Conservation (phyloP, 2,888 invertebrate species). For the Actias luna region DNA sequence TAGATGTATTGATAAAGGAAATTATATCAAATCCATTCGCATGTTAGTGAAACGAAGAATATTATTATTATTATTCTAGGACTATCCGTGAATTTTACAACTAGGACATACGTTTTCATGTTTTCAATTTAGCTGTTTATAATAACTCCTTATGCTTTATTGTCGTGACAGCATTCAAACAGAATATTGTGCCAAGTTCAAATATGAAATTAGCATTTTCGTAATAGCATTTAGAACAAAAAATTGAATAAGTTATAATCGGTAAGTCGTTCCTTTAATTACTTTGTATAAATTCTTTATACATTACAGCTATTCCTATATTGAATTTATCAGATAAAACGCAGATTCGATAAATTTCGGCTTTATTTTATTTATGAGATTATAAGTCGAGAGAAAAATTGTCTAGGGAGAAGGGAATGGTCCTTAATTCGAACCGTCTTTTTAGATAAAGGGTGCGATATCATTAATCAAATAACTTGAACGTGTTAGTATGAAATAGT, state of each 20-base stretch:
- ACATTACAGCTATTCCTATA: neutral
- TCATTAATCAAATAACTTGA: slow-evolving; percentile 67
- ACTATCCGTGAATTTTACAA: neutral
- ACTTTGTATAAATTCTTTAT: neutral
- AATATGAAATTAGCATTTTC: too few species aligned
- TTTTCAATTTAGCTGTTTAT: too few species aligned
- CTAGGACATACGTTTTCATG: too few species aligned
- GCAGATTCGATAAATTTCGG: neutral
- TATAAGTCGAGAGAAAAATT: neutral
- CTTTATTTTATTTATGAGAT: neutral
- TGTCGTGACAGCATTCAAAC: neutral
- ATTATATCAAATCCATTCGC: too few species aligned
- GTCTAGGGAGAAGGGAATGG: slow-evolving; percentile 22
- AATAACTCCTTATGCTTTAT: neutral
- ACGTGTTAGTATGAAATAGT: neutral
- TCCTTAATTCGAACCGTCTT: slow-evolving; percentile 58
- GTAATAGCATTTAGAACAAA: neutral
- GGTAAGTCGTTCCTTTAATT: neutral
- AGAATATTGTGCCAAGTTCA: too few species aligned
- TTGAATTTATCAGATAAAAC: neutral
- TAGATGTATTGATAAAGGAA: too few species aligned
- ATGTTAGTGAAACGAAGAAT: too few species aligned
- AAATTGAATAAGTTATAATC: neutral
- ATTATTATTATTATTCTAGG: too few species aligned
- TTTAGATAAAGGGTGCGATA: slow-evolving; percentile 71